These are phyloP conservation scores for Rhinogobius similis DNA, from an alignment of 2,113 vertebrate species.

Conservation along the genomic window DNA sequence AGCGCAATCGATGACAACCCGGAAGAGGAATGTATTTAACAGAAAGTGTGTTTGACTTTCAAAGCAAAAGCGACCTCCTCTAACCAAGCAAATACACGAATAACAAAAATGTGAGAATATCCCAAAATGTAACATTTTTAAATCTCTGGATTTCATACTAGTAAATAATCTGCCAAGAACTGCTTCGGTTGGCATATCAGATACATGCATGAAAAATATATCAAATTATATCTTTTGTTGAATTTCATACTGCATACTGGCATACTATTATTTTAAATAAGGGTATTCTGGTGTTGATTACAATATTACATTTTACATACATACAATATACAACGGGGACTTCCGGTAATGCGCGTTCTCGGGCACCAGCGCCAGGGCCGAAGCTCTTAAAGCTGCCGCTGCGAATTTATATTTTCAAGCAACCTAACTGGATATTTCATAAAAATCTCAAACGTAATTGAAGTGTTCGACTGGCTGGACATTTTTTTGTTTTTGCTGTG, in stretches of 20 bases:
- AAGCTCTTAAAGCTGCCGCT: background rate
- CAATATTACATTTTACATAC: background rate
- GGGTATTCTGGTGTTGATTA: background rate
- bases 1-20: slow-evolving; percentile 39
- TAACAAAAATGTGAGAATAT: background rate
- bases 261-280: background rate
- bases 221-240: background rate
- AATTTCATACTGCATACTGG: background rate
- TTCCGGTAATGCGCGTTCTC: background rate
- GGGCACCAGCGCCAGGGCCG: background rate
- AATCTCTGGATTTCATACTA: background rate
- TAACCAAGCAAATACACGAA: background rate
- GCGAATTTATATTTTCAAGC: background rate
- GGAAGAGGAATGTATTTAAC: slow-evolving; percentile 51
- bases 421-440: background rate
- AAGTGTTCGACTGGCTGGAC: background rate
- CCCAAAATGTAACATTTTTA: background rate
- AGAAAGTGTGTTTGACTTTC: slow-evolving; percentile 33
- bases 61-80: slow-evolving; percentile 34
- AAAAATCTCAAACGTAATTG: too few relatives aligned
- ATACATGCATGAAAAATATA: background rate
- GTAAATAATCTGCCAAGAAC: background rate
- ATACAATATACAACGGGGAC: background rate
- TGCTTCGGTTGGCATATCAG: background rate
- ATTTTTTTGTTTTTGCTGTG: background rate